These are phyloP conservation scores for Rhinogobius similis DNA, from an alignment of 2,113 vertebrate genomes.

Conservation along the genomic window DNA sequence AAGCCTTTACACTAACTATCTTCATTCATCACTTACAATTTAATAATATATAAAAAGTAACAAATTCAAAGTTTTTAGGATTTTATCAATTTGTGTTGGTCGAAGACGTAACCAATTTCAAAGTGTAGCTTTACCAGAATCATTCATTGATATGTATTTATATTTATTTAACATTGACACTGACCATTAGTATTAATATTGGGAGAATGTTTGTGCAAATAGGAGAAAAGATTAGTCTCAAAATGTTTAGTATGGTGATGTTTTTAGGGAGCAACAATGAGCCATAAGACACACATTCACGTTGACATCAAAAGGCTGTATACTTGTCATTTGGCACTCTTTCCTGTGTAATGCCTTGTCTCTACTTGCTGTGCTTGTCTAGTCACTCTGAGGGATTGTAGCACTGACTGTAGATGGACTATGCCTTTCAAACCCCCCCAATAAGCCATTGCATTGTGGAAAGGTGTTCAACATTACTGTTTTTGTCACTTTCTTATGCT, in stretches of 20 bases:
- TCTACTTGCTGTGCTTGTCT: constrained; percentile 5
- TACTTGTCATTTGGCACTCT: not conserved
- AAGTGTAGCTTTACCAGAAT: not conserved
- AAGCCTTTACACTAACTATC: not conserved
- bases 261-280: constrained; percentile 3
- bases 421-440: constrained; percentile 1
- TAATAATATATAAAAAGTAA: not conserved
- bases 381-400: constrained; percentile 3
- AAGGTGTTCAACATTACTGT: not conserved
- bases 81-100: not conserved
- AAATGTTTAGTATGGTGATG: not conserved
- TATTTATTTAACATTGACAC: not conserved
- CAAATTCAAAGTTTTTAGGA: not conserved
- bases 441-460: constrained; percentile 11
- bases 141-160: not conserved
- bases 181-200: not conserved
- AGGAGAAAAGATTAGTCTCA: not conserved
- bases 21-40: not conserved
- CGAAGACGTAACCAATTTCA: not conserved
- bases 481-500: constrained; percentile 10
- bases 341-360: constrained; percentile 8
- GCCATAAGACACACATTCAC: not conserved
- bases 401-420: constrained; percentile 6
- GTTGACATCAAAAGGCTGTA: not conserved
- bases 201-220: not conserved